Conservation (phyloP, 2,113 vertebrate genomes). For the Picathartes gymnocephalus region DNA sequence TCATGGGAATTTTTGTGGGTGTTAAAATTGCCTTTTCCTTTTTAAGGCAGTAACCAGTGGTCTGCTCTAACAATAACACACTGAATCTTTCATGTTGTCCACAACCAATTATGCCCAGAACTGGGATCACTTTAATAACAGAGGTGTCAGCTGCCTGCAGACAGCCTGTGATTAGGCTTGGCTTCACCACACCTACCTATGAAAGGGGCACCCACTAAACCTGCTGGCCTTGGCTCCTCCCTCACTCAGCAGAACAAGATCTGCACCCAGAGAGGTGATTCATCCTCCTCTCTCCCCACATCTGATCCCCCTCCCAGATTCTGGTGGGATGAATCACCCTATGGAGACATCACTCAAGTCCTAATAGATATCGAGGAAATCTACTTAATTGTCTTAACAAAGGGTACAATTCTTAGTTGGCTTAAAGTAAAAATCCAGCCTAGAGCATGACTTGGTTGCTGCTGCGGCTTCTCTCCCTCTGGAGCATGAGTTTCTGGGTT, state of each 20-base stretch:
- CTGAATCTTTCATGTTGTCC: slow-evolving; percentile 5
- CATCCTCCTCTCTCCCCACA: background rate
- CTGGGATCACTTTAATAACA: slow-evolving; percentile 41
- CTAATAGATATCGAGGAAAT: background rate
- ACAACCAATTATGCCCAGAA: background rate
- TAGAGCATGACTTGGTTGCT: background rate
- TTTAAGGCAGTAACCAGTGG: background rate
- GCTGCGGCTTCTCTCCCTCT: background rate
- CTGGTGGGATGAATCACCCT: background rate
- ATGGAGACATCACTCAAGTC: background rate
- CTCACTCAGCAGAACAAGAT: background rate
- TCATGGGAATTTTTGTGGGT: background rate
- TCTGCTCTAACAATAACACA: background rate
- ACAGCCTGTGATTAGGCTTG: slow-evolving; percentile 40
- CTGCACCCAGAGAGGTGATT: slow-evolving; percentile 12
- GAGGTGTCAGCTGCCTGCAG: background rate
- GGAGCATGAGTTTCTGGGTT: background rate
- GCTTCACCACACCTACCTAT: background rate
- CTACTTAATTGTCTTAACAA: background rate
- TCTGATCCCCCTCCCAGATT: background rate
- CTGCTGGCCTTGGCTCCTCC: background rate
- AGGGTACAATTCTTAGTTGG: background rate
- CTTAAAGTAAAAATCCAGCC: background rate
- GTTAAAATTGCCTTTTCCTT: background rate
- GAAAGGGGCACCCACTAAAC: background rate